Base-by-base conservation (phyloP, 2,888 invertebrate genomes). In the Eupithecia insigniata region DNA sequence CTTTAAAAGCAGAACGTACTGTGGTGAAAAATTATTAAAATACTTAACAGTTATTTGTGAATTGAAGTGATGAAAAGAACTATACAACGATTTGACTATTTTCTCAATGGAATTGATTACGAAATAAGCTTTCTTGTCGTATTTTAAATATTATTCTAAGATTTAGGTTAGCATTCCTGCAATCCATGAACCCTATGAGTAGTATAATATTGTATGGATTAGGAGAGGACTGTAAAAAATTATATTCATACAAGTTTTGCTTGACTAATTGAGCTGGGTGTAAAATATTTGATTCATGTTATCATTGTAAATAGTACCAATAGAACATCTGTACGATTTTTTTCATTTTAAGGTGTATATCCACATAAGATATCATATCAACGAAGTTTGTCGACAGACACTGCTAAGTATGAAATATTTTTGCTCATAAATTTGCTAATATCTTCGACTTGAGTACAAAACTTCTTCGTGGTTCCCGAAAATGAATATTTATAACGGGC, bases 401-500 rank as follows among this genome's bases (percentile, higher is more conserved):
- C 64, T 69, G 69, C 73, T 71, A 76, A 76, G 74, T 86, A 85
- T 82, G 83, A 84, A 88, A 91, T 87, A 92, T 92, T 89, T 90
- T 92, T 88, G 87, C 89, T 87, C 92, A 91, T 92, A 93, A 92
- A 92, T 92, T 92, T 86, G 86, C 89, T 91, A 90, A 92, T 93
- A 92, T 91, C 71, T 55, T 71, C 66, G 28, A 71, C 68, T 67
- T 71, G 85, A 88, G 88, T 87, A 89, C 87, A 89, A 86, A 93
- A 92, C 91, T 92, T 93, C 88, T 85, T 88, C 90, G 87, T 86
- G 86, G 87, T 89, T 89, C 85, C 87, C 86, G 87, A 91, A 92
- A 92, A 93, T 93, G 92, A 93, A 93, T 93, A 93, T 93, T 93
- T 93, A 93, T 92, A 90, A 90, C 90, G 85, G 87, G 87, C 89